Conservation (phyloP, 2,113 vertebrate species). For the Brachyhypopomus occidentalis region DNA sequence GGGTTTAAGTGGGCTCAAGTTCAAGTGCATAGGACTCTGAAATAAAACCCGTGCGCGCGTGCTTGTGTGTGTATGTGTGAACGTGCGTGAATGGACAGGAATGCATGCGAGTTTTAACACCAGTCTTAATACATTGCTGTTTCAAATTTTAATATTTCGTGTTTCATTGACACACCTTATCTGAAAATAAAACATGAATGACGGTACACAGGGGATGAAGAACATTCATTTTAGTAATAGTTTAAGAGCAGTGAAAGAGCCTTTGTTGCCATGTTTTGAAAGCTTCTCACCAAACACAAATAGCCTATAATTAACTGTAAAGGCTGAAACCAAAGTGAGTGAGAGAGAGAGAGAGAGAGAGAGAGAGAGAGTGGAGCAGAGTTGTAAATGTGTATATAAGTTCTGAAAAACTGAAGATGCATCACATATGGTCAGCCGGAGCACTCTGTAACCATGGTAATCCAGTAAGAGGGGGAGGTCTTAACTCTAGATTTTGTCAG, state of each 20-base stretch:
- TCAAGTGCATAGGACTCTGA: background rate
- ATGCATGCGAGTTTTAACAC: background rate
- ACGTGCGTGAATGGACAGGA: background rate
- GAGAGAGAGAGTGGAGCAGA: background rate
- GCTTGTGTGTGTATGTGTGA: slow-evolving; percentile 18
- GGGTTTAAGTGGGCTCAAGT: slow-evolving; percentile 7
- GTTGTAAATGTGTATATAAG: no score
- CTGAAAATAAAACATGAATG: slow-evolving; percentile 27
- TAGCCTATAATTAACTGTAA: slow-evolving; percentile 23
- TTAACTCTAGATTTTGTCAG: slow-evolving; percentile 37
- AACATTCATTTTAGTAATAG: slow-evolving; percentile 23
- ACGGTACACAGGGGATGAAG: slow-evolving; percentile 4
- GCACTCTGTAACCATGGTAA: slow-evolving; percentile 46
- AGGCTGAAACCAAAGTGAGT: background rate
- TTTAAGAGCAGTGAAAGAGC: slow-evolving; percentile 23
- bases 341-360: background rate
- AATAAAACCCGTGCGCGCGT: background rate
- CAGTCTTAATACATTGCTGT: background rate
- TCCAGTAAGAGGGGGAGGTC: slow-evolving; percentile 37
- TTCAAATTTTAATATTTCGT: no score
- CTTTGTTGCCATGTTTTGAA: slow-evolving; percentile 29
- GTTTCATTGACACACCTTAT: background rate
- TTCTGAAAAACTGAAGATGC: slow-evolving; percentile 16
- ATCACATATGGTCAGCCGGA: slow-evolving; percentile 9
- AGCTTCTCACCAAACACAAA: background rate